Evolutionary conservation across 2,113 vertebrate species (phyloP).

Genomic region (Tauraco erythrolophus): DNA sequence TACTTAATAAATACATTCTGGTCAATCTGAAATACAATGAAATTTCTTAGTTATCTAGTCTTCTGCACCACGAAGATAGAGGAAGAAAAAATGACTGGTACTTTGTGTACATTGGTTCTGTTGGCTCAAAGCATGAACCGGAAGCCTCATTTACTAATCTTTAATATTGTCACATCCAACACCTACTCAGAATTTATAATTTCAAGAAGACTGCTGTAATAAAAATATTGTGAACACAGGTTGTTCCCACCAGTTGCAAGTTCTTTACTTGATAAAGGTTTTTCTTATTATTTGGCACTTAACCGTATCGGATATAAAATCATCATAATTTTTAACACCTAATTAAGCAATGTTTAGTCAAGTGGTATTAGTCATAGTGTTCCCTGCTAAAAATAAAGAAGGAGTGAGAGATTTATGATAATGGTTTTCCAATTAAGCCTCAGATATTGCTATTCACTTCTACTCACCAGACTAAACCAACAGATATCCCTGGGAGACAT

Average conservation of each 20-base stretch:
- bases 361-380: constrained; percentile 5
- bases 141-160: neutral
- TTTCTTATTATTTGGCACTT: neutral
- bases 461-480: neutral
- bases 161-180: neutral
- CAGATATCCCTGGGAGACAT: neutral
- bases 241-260: neutral
- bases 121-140: neutral
- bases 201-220: neutral
- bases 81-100: neutral
- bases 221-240: neutral
- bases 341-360: constrained; percentile 45
- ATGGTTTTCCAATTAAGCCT: neutral
- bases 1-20: neutral
- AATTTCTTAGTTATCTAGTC: neutral
- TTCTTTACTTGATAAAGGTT: neutral
- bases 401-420: neutral
- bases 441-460: neutral
- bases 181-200: neutral
- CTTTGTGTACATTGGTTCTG: neutral
- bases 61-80: neutral
- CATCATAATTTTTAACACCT: constrained; percentile 9
- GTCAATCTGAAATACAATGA: neutral
- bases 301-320: neutral
- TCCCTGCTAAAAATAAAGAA: constrained; percentile 11